Conservation (phyloP, 2,888 invertebrate genomes). For the Axea sp. region DNA sequence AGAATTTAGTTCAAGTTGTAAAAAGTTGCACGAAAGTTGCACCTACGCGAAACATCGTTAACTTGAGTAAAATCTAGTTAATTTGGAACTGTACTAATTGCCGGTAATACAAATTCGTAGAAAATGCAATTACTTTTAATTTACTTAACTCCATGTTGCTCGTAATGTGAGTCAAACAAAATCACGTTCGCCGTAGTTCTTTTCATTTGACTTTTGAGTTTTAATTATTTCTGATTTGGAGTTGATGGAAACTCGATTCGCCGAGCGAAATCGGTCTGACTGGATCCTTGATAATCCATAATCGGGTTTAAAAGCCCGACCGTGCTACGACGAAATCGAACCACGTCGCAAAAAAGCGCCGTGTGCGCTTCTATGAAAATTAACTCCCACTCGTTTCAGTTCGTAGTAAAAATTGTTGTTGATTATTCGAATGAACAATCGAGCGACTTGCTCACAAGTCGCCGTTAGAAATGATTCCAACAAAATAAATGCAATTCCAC, state of each 20-base stretch:
- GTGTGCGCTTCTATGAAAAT: too few relatives aligned
- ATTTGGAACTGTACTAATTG: conserved; percentile 53
- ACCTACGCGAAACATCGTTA: conserved; percentile 57
- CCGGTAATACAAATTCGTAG: conserved; percentile 53
- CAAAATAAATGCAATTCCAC: too few relatives aligned
- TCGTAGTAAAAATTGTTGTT: too few relatives aligned
- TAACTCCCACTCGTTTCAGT: too few relatives aligned
- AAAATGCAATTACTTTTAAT: conserved; percentile 55
- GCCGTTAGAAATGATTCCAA: too few relatives aligned
- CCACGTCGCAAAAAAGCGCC: too few relatives aligned
- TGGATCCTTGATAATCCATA: too few relatives aligned
- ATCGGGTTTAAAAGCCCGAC: too few relatives aligned
- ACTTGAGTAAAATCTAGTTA: conserved; percentile 52
- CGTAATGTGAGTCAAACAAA: conserved; percentile 42
- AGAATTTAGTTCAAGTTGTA: conserved; percentile 48
- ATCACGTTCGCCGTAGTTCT: conserved; percentile 45
- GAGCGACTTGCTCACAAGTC: too few relatives aligned
- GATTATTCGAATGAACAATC: too few relatives aligned
- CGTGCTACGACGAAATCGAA: too few relatives aligned
- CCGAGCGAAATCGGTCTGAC: too few relatives aligned
- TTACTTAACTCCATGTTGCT: conserved; percentile 39
- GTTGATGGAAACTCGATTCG: conserved; percentile 20
- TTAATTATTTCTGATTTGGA: conserved; percentile 31
- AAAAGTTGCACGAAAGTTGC: conserved; percentile 53
- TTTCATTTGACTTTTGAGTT: conserved; percentile 45